Conservation (phyloP, 2,888 invertebrate genomes). For the Pilophorus perplexus region DNA sequence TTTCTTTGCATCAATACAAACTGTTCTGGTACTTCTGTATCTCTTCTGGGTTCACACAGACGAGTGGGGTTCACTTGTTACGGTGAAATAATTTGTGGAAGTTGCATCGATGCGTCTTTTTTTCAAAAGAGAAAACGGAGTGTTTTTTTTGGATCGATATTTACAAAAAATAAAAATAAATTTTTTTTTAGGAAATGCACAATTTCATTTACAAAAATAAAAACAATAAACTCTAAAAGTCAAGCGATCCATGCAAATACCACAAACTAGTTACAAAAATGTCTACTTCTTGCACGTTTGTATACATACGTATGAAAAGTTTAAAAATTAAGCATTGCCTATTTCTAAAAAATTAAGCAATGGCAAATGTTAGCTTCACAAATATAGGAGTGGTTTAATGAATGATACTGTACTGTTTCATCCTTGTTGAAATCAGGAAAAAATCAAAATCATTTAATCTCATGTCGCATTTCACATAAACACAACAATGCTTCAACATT, state of each 20-base stretch:
- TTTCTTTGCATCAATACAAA: not conserved
- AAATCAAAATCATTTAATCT: slow-evolving; percentile 34
- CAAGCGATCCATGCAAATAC: slow-evolving; percentile 42
- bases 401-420: slow-evolving; percentile 37
- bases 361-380: slow-evolving; percentile 34
- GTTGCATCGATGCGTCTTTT: slow-evolving; percentile 41
- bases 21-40: slow-evolving; percentile 1
- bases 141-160: slow-evolving; percentile 18
- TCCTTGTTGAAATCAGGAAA: slow-evolving; percentile 37
- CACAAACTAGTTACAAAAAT: slow-evolving; percentile 31
- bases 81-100: no score
- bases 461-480: slow-evolving; percentile 36
- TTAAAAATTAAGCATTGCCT: slow-evolving; percentile 37
- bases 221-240: slow-evolving; percentile 20
- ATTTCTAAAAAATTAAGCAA: slow-evolving; percentile 35
- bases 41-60: slow-evolving; percentile 6
- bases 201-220: slow-evolving; percentile 32
- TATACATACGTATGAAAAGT: slow-evolving; percentile 28
- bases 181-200: slow-evolving; percentile 18
- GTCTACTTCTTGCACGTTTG: slow-evolving; percentile 34
- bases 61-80: no score
- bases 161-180: slow-evolving; percentile 22
- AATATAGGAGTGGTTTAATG: slow-evolving; percentile 30
- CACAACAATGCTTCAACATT: slow-evolving; percentile 36
- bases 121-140: not conserved